These are phyloP conservation scores for Leptinotarsa peninsularis DNA, from an alignment of 2,888 invertebrate genomes.

Conservation along the genomic window DNA sequence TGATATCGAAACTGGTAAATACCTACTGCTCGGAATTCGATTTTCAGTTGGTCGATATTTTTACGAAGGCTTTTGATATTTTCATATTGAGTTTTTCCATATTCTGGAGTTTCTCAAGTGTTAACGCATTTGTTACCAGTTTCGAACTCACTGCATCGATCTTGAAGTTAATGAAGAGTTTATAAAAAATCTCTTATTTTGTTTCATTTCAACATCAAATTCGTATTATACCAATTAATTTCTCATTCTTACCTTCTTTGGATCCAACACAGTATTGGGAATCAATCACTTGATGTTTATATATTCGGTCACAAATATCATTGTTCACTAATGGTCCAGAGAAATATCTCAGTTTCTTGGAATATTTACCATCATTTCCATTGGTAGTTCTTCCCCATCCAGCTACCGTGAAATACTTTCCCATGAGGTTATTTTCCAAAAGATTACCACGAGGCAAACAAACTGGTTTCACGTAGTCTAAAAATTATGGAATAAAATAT, in stretches of 20 bases:
- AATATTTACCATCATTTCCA: not conserved
- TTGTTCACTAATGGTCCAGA: conserved; percentile 31
- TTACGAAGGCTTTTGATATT: too few species aligned
- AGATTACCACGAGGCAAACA: conserved; percentile 69
- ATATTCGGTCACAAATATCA: conserved; percentile 33
- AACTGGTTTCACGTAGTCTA: conserved; percentile 71
- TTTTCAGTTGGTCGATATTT: too few species aligned
- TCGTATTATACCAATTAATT: too few species aligned
- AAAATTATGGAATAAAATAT: not conserved
- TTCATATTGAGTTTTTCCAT: too few species aligned
- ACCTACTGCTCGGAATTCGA: too few species aligned
- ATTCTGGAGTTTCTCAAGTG: too few species aligned
- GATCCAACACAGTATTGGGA: conserved; percentile 39
- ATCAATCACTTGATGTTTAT: conserved; percentile 23
- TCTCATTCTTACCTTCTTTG: conserved; percentile 28
- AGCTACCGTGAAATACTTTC: conserved; percentile 69
- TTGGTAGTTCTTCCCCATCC: conserved; percentile 64
- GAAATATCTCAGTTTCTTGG: conserved; percentile 37
- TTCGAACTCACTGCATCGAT: too few species aligned
- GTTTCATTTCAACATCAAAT: too few species aligned
- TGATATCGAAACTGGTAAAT: too few species aligned
- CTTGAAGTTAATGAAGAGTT: too few species aligned
- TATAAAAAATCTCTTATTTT: too few species aligned
- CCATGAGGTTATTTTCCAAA: conserved; percentile 59
- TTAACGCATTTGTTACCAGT: too few species aligned